Evolutionary conservation across 2,888 invertebrate genomes (phyloP).

Genomic region (Heliconius hortense): DNA sequence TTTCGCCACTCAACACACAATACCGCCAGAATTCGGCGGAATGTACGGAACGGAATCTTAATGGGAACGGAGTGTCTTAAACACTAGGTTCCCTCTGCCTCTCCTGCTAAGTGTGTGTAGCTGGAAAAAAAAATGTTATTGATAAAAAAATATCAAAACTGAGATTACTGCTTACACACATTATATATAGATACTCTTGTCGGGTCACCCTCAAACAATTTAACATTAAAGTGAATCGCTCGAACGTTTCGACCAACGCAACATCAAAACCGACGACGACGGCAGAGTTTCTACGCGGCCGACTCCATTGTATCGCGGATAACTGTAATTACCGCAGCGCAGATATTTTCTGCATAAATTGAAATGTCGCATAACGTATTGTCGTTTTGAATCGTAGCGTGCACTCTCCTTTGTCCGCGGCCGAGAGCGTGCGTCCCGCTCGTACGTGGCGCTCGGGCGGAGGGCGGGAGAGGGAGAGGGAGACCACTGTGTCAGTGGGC

Average conservation of each 20-base stretch:
- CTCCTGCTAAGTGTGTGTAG: too few species aligned
- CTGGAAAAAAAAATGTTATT: too few species aligned
- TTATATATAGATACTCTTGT: neutral
- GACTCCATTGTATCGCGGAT: constrained; percentile 52
- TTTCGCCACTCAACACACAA: too few species aligned
- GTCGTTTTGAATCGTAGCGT: constrained; percentile 58
- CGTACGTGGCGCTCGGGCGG: constrained; percentile 39
- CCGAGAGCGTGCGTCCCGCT: constrained; percentile 51
- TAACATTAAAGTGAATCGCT: constrained; percentile 2
- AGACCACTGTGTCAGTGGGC: constrained; percentile 67
- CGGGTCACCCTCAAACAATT: neutral
- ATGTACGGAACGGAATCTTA: too few species aligned
- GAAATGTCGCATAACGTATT: constrained; percentile 63
- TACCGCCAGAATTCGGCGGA: too few species aligned
- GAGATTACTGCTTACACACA: neutral
- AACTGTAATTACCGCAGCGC: constrained; percentile 60
- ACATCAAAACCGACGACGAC: constrained; percentile 40
- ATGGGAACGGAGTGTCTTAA: too few species aligned
- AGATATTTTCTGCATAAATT: constrained; percentile 61
- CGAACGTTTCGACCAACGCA: constrained; percentile 40
- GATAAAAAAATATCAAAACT: too few species aligned
- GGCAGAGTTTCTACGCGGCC: constrained; percentile 46
- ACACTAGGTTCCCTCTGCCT: too few species aligned
- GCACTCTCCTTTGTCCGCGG: constrained; percentile 54
- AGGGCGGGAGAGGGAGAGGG: constrained; percentile 60